These are phyloP conservation scores for Idaea aversata DNA, from an alignment of 2,888 invertebrate species.

Conservation along the genomic window DNA sequence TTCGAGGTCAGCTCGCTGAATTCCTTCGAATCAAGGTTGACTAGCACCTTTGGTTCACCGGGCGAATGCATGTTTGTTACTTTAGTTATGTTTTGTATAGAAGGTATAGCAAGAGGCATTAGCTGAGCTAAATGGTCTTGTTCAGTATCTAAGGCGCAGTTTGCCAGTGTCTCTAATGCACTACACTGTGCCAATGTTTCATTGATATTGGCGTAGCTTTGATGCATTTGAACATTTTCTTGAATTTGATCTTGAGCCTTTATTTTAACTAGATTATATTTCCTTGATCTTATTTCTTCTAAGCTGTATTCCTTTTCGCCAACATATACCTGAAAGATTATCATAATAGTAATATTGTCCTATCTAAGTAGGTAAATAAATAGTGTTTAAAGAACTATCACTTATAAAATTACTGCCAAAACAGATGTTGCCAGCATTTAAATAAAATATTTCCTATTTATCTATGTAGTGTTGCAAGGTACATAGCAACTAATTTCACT, in stretches of 20 bases:
- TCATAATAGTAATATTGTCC: background rate
- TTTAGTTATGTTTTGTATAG: constrained; percentile 71
- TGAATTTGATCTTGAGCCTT: constrained; percentile 48
- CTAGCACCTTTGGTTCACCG: constrained; percentile 71
- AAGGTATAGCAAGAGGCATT: constrained; percentile 69
- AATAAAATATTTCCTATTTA: too few species aligned
- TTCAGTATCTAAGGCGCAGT: constrained; percentile 71
- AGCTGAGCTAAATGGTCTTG: constrained; percentile 71
- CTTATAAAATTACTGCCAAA: too few species aligned
- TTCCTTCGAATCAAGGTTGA: constrained; percentile 74
- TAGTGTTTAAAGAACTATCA: too few species aligned
- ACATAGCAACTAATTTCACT: too few species aligned
- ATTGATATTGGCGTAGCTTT: constrained; percentile 58
- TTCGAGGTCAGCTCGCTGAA: constrained; percentile 63
- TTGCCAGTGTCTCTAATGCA: constrained; percentile 73
- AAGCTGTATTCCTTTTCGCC: constrained; percentile 85
- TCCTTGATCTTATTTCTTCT: constrained; percentile 86
- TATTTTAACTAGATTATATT: constrained; percentile 67
- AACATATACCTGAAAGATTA: constrained; percentile 61
- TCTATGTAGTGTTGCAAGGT: too few species aligned
- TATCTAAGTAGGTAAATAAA: too few species aligned
- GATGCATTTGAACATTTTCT: constrained; percentile 45
- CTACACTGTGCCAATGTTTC: constrained; percentile 73
- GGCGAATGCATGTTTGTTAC: constrained; percentile 74
- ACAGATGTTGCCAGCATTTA: too few species aligned